These are phyloP conservation scores for Eulemur macaco DNA, from an alignment of 2,113 vertebrate genomes.

Conservation along the genomic window DNA sequence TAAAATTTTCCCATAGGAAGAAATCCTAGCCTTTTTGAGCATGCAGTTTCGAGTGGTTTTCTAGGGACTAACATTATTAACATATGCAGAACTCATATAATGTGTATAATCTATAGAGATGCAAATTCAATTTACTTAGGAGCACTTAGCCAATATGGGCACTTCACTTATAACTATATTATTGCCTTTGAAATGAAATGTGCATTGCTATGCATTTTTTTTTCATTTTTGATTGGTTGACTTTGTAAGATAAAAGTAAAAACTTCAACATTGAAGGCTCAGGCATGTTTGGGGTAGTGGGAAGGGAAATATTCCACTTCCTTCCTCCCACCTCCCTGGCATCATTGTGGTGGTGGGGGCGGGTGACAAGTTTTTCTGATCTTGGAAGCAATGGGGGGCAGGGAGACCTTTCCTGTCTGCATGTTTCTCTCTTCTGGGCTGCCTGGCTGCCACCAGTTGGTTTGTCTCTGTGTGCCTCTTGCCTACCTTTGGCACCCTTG, in stretches of 20 bases:
- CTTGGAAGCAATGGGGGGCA: conserved; percentile 21
- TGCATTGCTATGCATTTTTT: neutral
- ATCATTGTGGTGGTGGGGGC: neutral
- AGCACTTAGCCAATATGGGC: neutral
- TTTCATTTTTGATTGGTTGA: conserved; percentile 43
- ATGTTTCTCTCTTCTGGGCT: conserved; percentile 52
- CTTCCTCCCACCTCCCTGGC: conserved; percentile 53
- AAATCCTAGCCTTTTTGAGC: neutral
- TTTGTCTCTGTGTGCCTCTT: conserved; percentile 59
- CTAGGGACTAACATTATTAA: neutral
- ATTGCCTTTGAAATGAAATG: neutral
- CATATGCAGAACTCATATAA: neutral
- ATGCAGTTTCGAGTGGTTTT: neutral
- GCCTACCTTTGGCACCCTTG: conserved; percentile 72
- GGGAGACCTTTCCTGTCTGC: conserved; percentile 55
- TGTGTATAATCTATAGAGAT: neutral
- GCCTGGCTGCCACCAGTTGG: conserved; percentile 66
- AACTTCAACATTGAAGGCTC: conserved; percentile 72
- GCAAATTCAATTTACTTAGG: neutral
- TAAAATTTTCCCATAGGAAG: neutral
- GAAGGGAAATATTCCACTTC: conserved; percentile 49
- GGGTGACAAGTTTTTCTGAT: conserved; percentile 44
- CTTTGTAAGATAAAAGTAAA: conserved; percentile 74
- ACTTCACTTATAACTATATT: neutral
- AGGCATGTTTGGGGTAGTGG: conserved; percentile 60